These are phyloP conservation scores for Lordiphosa stackelbergi DNA, from an alignment of 1,140 invertebrate species.

Conservation along the genomic window DNA sequence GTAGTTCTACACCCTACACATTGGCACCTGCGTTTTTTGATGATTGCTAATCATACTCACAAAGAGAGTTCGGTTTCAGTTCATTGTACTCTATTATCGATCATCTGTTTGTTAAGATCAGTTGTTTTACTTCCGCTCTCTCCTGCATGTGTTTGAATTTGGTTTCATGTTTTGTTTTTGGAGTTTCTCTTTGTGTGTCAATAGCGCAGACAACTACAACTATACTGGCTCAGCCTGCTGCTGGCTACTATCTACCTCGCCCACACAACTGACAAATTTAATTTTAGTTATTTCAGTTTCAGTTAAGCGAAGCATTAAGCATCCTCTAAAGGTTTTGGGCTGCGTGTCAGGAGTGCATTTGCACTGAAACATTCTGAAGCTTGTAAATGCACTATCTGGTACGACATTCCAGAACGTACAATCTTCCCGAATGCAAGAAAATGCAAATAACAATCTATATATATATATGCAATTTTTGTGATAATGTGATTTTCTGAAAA, in stretches of 20 bases:
- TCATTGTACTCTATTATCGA: conserved; percentile 20
- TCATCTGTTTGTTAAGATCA: background rate
- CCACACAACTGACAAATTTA: conserved; percentile 4
- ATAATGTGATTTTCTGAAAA: conserved; percentile 32
- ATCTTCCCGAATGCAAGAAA: conserved; percentile 73
- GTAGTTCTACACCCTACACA: conserved; percentile 16
- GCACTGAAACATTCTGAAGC: conserved; percentile 86
- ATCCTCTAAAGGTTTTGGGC: conserved; percentile 81
- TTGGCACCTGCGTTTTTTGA: conserved; percentile 28
- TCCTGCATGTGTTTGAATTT: conserved; percentile 39
- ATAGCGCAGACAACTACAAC: conserved; percentile 9
- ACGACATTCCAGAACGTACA: conserved; percentile 89
- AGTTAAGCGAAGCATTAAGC: conserved; percentile 21
- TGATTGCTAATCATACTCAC: background rate
- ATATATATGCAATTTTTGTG: conserved; percentile 64
- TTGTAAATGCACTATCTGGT: conserved; percentile 99
- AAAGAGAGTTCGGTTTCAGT: background rate
- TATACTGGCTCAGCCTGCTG: conserved; percentile 15
- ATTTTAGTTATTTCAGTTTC: conserved; percentile 18
- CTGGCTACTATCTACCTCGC: conserved; percentile 5
- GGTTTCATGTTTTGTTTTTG: conserved; percentile 7
- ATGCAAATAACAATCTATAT: conserved; percentile 34
- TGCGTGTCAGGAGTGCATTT: conserved; percentile 98
- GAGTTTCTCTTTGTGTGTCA: conserved; percentile 10
- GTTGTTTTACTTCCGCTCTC: conserved; percentile 14